phyloP scores from a whole-genome alignment of 2,113 vertebrate species.

The Istiophorus platypterus region DNA sequence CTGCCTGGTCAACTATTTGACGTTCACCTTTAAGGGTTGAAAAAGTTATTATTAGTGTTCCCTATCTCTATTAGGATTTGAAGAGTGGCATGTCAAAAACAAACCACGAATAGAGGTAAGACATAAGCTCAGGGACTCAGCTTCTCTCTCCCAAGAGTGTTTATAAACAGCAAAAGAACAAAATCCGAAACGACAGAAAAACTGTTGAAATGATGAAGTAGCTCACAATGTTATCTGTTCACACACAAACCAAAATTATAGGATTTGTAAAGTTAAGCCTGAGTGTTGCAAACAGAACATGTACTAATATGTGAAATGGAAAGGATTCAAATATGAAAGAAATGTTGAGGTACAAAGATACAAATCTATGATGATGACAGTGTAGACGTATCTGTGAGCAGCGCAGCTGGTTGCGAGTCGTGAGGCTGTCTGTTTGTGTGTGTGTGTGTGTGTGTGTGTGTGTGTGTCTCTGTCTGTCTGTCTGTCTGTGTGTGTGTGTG shows the following conservation, averaged over 20 bases:
- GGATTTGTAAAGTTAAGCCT: neutral
- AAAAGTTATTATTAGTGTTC: neutral
- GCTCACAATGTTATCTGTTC: neutral
- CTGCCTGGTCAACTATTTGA: neutral
- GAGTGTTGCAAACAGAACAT: neutral
- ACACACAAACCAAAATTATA: neutral
- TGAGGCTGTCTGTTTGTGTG: conserved; percentile 24
- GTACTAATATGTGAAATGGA: neutral
- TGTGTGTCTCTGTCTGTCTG: too few species aligned
- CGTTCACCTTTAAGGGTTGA: neutral
- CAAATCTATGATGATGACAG: neutral
- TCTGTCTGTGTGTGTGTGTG: too few species aligned
- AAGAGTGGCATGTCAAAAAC: conserved; percentile 8
- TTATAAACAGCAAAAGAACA: conserved; percentile 8
- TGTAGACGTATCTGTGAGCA: conserved; percentile 13
- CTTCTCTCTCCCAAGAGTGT: conserved; percentile 17
- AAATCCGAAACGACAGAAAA: conserved; percentile 12
- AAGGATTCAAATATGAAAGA: neutral
- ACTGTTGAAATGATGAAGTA: neutral
- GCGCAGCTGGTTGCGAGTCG: conserved; percentile 13
- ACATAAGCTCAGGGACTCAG: conserved; percentile 21
- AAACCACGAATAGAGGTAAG: conserved; percentile 36
- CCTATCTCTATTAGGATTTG: neutral
- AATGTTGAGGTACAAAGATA: too few species aligned
- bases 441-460: conserved; percentile 10